These are phyloP conservation scores for Pangasianodon hypophthalmus DNA, from an alignment of 2,113 vertebrate species.

Conservation along the genomic window DNA sequence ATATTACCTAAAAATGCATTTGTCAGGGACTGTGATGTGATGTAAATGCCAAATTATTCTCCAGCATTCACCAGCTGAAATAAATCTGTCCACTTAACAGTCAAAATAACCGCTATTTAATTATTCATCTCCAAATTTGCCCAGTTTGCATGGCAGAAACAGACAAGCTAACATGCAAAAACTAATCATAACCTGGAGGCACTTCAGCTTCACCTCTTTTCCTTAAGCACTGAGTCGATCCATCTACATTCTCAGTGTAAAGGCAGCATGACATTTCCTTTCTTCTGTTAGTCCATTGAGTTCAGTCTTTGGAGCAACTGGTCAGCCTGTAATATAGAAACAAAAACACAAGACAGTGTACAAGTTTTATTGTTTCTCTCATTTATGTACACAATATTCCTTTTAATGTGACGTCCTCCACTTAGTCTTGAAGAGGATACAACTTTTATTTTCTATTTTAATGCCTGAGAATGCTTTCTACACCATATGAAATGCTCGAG, in stretches of 20 bases:
- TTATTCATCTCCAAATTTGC: constrained; percentile 19
- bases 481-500: background rate
- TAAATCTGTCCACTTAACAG: background rate
- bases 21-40: background rate
- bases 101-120: constrained; percentile 10
- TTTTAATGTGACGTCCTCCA: background rate
- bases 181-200: constrained; percentile 29
- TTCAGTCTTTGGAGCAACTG: constrained; percentile 72
- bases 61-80: constrained; percentile 13
- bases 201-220: constrained; percentile 33
- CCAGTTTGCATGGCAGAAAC: constrained; percentile 6
- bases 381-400: background rate
- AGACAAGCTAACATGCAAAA: constrained; percentile 5
- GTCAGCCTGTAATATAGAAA: constrained; percentile 66
- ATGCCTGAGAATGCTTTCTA: background rate
- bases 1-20: background rate
- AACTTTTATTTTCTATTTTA: background rate
- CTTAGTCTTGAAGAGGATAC: background rate
- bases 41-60: background rate
- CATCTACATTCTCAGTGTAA: constrained; percentile 11
- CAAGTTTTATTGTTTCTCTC: background rate
- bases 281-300: constrained; percentile 66
- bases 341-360: background rate
- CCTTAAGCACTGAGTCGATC: constrained; percentile 10
- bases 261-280: background rate